Evolutionary conservation across 2,888 invertebrate genomes (phyloP).

Genomic region (Idaea biselata): DNA sequence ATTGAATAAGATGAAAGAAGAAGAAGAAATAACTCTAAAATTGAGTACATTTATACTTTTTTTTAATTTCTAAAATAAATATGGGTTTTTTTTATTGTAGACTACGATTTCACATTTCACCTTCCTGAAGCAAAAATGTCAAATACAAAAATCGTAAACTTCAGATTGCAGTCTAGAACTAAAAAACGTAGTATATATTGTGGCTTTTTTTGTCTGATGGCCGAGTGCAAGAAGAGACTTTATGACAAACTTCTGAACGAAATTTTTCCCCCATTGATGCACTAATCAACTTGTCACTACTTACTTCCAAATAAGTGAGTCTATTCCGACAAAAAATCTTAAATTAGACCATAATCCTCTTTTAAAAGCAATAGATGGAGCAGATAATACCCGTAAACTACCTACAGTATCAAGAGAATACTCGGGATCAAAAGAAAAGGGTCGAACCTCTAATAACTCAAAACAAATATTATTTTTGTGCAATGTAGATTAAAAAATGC

Average conservation of each 20-base stretch:
- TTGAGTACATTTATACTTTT: no score
- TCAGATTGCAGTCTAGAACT: no score
- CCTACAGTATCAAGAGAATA: background rate
- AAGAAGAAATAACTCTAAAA: no score
- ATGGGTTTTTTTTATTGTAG: no score
- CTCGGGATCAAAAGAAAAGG: background rate
- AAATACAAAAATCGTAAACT: no score
- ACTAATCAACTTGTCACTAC: background rate
- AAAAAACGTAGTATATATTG: no score
- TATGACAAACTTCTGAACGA: background rate
- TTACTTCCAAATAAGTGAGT: background rate
- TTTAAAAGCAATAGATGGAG: background rate
- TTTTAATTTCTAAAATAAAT: no score
- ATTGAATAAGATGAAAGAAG: no score
- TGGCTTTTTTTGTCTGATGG: no score
- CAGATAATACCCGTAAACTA: background rate
- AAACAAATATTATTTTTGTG: background rate
- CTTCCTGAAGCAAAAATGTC: no score
- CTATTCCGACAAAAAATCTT: background rate
- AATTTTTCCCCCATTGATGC: background rate
- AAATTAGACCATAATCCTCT: background rate
- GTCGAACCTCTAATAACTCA: background rate
- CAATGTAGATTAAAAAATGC: background rate
- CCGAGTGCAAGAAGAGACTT: background rate
- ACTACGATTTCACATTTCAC: no score